Conservation (phyloP, 2,797 vertebrate species). For the Eulemur mongoz region DNA sequence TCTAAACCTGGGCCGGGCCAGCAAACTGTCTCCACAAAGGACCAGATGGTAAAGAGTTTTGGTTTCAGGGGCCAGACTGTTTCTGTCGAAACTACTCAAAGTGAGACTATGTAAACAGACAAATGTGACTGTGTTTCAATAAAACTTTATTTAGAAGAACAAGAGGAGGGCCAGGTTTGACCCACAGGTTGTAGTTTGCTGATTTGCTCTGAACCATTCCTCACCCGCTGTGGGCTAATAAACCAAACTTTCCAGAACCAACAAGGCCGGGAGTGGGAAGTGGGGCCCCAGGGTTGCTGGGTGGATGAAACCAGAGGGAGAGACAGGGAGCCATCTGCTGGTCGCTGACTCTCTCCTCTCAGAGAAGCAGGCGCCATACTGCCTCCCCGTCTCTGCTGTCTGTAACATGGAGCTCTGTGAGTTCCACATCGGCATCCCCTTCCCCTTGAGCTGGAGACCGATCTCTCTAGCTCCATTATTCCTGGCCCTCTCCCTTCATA, state of each 20-base stretch:
- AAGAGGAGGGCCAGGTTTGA: neutral
- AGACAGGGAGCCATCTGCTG: neutral
- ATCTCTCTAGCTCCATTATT: neutral
- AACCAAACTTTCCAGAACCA: neutral
- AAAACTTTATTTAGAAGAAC: constrained; percentile 38
- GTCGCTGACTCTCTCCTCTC: neutral
- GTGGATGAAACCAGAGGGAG: neutral
- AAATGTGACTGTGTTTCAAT: neutral
- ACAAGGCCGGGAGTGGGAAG: neutral
- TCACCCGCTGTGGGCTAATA: neutral
- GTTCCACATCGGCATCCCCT: neutral
- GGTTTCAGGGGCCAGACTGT: neutral
- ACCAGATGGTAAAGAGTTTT: neutral
- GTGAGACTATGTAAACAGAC: neutral
- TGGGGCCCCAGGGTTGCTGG: neutral
- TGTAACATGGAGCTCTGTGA: neutral
- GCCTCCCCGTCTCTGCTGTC: neutral
- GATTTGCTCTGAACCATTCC: neutral
- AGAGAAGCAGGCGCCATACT: accelerated
- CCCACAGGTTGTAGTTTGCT: neutral
- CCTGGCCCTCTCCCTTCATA: neutral
- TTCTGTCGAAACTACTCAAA: neutral
- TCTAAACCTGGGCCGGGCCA: neutral
- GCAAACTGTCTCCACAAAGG: neutral
- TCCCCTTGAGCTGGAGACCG: neutral